Base-by-base conservation (phyloP, 2,888 invertebrate species). In the Tetanocera ferruginea region DNA sequence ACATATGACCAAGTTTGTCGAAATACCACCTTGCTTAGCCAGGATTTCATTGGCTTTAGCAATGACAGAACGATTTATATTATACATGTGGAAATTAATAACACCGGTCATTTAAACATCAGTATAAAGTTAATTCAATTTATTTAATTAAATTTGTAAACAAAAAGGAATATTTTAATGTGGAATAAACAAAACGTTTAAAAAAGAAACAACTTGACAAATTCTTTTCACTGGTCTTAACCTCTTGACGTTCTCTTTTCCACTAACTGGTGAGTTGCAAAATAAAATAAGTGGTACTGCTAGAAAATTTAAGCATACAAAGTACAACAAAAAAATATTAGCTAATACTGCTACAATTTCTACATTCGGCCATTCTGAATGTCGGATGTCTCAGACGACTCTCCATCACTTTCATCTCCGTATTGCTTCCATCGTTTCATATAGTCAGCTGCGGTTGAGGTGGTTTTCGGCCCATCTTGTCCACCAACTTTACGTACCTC, bases 371-470 rank as follows among this genome's bases (percentile, higher is more conserved):
- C 55, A 55, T 55, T 55, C 55, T 55, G 55, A 17, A 55, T 19
- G n/a, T 55, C 55, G 55, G 14, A 55, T 55, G 55, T 23, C 55
- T 55, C 19, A 55, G 55, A 55, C 19, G 55, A n/a, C 14, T 2
- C 1, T 8, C n/a, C 23, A n/a, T 55, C 55, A n/a, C 19, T 55
- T 5, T 55, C 55, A 2, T 55, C 55, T 17, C 17, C 55, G 17
- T 55, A 55, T n/a, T 55, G 8, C n/a, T 55, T 55, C 80, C 78
- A 79, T 6, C 71, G 74, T 49, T 81, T 81, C 76, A 78, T 81
- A 0, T 62, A 51, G 37, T 80, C 77, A 1, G 76, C 62, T 19
- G 69, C n/a, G 14, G 78, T 69, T 2, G 55, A 64, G 3, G 80
- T 81, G 6, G 11, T 0, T 17, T 52, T 67, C 2, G 79, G 78